phyloP scores from a whole-genome alignment of 2,797 vertebrate species.

The Pachyuromys duprasi region DNA sequence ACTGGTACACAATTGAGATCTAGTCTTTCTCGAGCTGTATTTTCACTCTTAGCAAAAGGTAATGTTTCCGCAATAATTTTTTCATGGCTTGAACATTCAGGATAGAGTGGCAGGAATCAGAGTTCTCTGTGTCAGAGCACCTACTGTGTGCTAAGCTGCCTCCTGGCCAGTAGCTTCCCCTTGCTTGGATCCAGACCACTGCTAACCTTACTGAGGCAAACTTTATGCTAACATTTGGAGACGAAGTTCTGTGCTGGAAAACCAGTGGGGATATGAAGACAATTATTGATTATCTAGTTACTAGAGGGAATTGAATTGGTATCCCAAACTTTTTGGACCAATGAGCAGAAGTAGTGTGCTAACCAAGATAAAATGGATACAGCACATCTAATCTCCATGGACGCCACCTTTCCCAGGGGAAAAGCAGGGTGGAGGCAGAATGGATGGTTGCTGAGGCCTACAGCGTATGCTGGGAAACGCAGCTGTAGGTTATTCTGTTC shows the following conservation, averaged over 20 bases:
- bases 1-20: neutral
- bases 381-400: neutral
- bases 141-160: neutral
- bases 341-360: conserved; percentile 13
- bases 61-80: neutral
- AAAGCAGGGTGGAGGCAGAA: neutral
- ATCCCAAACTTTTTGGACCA: neutral
- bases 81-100: neutral
- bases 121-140: neutral
- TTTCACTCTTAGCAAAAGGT: conserved; percentile 38
- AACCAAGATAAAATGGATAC: neutral
- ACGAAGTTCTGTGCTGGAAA: neutral
- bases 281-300: conserved; percentile 39
- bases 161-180: neutral
- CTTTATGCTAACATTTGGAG: neutral
- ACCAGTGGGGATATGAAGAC: neutral
- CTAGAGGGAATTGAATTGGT: neutral
- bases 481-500: neutral
- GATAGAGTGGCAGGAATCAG: neutral
- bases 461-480: neutral
- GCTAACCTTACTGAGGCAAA: neutral
- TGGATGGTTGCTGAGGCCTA: neutral
- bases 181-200: neutral
- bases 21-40: neutral
- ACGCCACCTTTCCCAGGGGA: neutral